A percentile compares a stretch with the other conserved stretches of the same genome.
These are phyloP conservation scores for Gibbula magus DNA, from an alignment of 2,888 invertebrate genomes.

Conservation along the genomic window DNA sequence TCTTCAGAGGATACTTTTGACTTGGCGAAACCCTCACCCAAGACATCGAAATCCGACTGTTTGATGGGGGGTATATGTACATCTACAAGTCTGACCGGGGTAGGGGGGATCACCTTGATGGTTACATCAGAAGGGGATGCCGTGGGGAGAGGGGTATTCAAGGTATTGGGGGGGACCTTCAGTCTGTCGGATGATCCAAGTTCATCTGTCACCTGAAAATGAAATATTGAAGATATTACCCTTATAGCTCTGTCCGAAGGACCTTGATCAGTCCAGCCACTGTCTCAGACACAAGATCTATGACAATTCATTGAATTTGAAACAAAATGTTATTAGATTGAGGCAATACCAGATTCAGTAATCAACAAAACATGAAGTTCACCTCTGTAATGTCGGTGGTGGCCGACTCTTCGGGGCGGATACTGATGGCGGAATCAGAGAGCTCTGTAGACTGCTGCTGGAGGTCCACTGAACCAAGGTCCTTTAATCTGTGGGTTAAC, in stretches of 20 bases:
- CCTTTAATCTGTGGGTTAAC: constrained; percentile 76
- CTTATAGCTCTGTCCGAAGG: no score
- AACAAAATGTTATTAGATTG: no score
- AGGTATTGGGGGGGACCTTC: neutral
- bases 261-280: no score
- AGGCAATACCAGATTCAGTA: no score
- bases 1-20: neutral
- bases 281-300: no score
- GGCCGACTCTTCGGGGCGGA: constrained; percentile 31
- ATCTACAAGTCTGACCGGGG: neutral
- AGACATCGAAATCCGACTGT: neutral
- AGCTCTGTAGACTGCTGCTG: constrained; percentile 19
- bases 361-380: no score
- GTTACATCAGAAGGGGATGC: neutral
- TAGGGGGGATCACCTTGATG: neutral
- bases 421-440: constrained; percentile 1
- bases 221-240: no score
- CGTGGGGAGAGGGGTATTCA: neutral
- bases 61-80: neutral
- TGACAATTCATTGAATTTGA: no score
- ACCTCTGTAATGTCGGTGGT: constrained; percentile 43
- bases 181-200: neutral
- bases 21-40: neutral
- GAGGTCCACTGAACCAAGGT: constrained; percentile 57
- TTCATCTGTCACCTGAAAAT: neutral